These are phyloP conservation scores for Nyctalus aviator DNA, from an alignment of 2,797 vertebrate genomes.

Conservation along the genomic window DNA sequence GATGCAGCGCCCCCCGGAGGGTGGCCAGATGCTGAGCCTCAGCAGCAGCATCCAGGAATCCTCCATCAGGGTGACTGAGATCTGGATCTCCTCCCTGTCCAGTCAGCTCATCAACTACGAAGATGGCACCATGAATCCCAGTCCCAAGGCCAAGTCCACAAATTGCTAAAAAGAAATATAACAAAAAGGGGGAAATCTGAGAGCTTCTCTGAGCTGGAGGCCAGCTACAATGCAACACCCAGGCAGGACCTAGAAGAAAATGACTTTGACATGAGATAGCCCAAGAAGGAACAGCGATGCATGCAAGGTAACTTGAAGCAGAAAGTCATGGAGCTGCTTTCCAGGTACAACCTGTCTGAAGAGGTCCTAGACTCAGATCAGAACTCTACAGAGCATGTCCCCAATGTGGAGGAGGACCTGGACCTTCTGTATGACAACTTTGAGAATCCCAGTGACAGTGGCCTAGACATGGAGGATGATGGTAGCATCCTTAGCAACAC, in stretches of 20 bases:
- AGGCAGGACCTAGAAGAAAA: conserved; percentile 98
- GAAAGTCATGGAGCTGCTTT: conserved; percentile 95
- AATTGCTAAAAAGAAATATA: conserved; percentile 93
- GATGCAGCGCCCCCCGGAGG: conserved; percentile 97
- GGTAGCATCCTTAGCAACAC: background rate
- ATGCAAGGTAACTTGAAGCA: conserved; percentile 99
- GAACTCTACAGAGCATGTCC: conserved; percentile 60
- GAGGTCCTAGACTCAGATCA: conserved; percentile 89
- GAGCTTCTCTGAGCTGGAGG: conserved; percentile 99
- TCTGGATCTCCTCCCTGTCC: conserved; percentile 97
- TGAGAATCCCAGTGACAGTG: background rate
- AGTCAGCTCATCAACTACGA: conserved; percentile 98
- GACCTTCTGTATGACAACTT: background rate
- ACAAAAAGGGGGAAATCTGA: conserved; percentile 97
- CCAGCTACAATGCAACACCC: conserved; percentile 96
- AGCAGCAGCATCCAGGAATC: conserved; percentile 96
- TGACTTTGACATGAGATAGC: conserved; percentile 96
- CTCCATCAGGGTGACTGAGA: conserved; percentile 95
- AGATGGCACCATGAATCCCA: conserved; percentile 93
- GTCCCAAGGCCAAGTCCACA: conserved; percentile 95
- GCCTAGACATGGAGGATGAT: background rate
- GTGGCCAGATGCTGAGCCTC: conserved; percentile 94
- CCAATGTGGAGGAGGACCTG: background rate
- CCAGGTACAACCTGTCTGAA: conserved; percentile 96
- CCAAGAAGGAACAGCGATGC: conserved; percentile 96